Conservation (phyloP, 2,888 invertebrate species). For the Mongoloraphidia duomilia region DNA sequence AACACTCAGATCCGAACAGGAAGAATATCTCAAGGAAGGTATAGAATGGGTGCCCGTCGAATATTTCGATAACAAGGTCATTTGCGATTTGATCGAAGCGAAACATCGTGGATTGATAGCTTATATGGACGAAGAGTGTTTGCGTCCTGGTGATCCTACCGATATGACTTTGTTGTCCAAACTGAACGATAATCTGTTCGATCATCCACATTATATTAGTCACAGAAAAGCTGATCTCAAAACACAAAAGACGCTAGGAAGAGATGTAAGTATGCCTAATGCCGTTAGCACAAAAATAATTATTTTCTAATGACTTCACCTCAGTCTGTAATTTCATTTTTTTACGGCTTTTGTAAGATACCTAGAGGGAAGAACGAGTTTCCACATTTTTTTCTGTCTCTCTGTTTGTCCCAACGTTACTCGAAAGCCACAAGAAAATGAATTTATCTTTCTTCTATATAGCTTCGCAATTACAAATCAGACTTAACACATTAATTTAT, state of each 20-base stretch:
- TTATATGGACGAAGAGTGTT: conserved; percentile 81
- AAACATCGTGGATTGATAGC: conserved; percentile 77
- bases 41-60: conserved; percentile 82
- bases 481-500: background rate
- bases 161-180: conserved; percentile 74
- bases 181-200: conserved; percentile 53
- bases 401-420: too few species aligned
- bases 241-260: conserved; percentile 70
- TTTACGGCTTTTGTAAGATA: too few species aligned
- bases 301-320: too few species aligned
- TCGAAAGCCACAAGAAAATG: background rate
- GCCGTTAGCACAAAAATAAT: background rate
- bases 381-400: too few species aligned
- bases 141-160: conserved; percentile 75
- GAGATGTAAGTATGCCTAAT: conserved; percentile 49
- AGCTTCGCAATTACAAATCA: too few species aligned
- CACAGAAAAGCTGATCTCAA: conserved; percentile 64
- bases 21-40: conserved; percentile 80
- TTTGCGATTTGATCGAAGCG: conserved; percentile 83
- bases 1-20: conserved; percentile 82
- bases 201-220: conserved; percentile 71
- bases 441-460: background rate
- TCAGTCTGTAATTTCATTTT: too few species aligned
- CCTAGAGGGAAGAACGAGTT: too few species aligned
- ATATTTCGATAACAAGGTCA: conserved; percentile 87